phyloP scores from a whole-genome alignment of 1,140 invertebrate genomes.

The Nasonia longicornis region DNA sequence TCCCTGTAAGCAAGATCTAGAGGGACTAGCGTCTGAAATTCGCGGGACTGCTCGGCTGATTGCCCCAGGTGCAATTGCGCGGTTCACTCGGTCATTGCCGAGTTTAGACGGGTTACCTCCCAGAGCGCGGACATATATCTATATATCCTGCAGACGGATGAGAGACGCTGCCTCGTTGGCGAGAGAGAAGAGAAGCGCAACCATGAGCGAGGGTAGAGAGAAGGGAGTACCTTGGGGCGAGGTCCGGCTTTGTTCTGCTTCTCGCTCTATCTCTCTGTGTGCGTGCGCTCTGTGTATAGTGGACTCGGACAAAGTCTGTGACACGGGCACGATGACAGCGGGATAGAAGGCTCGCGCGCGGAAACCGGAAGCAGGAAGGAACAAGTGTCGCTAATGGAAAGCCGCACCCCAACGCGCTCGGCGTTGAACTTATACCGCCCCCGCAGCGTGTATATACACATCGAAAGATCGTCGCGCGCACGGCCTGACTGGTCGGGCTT shows the following conservation, averaged over 20 bases:
- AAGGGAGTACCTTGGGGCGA: not conserved
- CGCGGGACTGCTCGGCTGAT: not conserved
- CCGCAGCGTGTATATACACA: not conserved
- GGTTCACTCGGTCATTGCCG: not conserved
- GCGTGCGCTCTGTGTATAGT: not conserved
- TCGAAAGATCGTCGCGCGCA: not conserved
- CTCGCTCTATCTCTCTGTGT: not conserved
- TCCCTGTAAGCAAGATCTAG: conserved; percentile 1
- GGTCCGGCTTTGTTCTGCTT: not conserved
- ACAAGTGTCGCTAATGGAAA: conserved; percentile 38
- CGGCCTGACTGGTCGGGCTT: not conserved
- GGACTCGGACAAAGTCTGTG: not conserved
- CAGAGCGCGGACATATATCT: not conserved
- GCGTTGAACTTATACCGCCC: too few relatives aligned
- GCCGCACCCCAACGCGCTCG: not conserved
- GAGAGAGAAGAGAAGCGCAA: not conserved
- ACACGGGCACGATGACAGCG: not conserved
- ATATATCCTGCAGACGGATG: not conserved
- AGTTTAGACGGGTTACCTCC: not conserved
- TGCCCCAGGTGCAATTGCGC: conserved; percentile 13
- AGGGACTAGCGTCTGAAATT: not conserved
- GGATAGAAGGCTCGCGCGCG: not conserved
- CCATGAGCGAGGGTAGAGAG: not conserved
- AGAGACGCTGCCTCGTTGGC: not conserved
- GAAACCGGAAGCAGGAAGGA: conserved; percentile 22